Evolutionary conservation across 2,113 vertebrate genomes (phyloP), one percentile per base, ranked within the genome.

Genomic region (Forbesichthys agassizii): DNA sequence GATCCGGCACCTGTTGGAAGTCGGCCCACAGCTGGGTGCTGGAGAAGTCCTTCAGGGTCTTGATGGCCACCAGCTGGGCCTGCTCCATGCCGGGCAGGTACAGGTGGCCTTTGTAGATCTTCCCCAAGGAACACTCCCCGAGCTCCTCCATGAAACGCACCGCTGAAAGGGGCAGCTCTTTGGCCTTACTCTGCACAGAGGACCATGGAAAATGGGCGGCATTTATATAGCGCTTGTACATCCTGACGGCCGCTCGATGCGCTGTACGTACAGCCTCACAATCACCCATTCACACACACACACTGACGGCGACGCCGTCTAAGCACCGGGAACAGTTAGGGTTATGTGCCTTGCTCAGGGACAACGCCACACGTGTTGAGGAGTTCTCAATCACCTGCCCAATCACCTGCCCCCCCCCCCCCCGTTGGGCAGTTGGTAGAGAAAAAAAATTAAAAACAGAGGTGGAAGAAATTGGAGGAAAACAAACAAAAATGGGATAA

Each of bases 71-170:
- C 0, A 98, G 90, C 84, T 99, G 98, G 1, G 97, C 95, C 11
- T 97, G 96, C 72, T 99, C 96, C 97, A 98, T 99, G 70, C 97
- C 97, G 0, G 98, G 98, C 47, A 98, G 94, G 84, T 98, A 99
- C 75, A 99, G 95, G 56, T 99, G 97, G 14, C 98, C 98, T 79
- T 99, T 99, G 89, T 98, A 99, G 90, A 99, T 95, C 91, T 98
- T 99, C 16, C 98, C 96, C 0, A 99, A 90, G 0, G 88, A 63
- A 10, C 97, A 96, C 36, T 98, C 96, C 0, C 98, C 98, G 33
- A 99, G 71, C 82, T 99, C 98, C 91, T 99, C 98, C 98, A 99
- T 98, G 90, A 99, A 98, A 18, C 95, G 96, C 0, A 99, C 97
- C 0, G 96, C 97, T 0, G 98, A 99, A 47, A 99, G 91, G 1